Base-by-base conservation (phyloP, 2,888 invertebrate species). In the Drosophila nr. perissopoda region DNA sequence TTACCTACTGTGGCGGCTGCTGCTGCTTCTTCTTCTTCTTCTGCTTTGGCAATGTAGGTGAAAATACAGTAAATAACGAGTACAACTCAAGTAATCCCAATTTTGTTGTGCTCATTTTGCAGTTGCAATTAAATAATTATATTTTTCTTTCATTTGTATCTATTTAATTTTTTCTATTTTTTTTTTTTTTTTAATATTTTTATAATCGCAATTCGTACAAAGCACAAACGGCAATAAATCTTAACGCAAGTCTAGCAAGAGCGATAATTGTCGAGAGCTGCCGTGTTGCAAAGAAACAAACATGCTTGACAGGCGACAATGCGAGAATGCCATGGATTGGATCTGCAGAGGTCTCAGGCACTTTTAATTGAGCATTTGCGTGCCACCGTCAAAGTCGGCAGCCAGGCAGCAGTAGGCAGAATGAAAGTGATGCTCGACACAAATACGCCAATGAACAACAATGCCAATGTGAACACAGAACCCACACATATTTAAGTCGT, bases 301-400 rank as follows among this genome's bases (percentile, higher is more conserved):
- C 48, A 21, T 51, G 33, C 66, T 69, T 79, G 80, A 75, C 80
- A 77, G 76, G 75, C 76, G 79, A 57, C 69, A 74, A 69, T 62
- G n/a, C 40, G 58, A 52, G 71, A 61, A 69, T 52, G 45, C 57
- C 45, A 27, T 11, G 33, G 33, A 54, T 48, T 60, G 45, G 25
- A 45, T 45, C 45, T 57, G 36, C 18, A n/a, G 21, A 63, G 54
- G 57, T 66, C 69, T 74, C 45, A 13, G 53, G 25, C 58, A n/a
- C 27, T 25, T 74, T 74, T 87, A 83, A 88, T 88, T 82, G 86
- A 72, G 67, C 69, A 88, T 79, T 88, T 88, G 86, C 86, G 88
- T 85, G 86, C 64, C 67, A 7, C 45, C 21, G 21, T 45, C 45
- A 45, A 45, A 45, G 45, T 25, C 45, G 21, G 16, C 13, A 31